A percentile compares a stretch with the other conserved stretches of the same genome.
Conservation (phyloP, 2,888 invertebrate genomes). For the Standfussiana lucernea region DNA sequence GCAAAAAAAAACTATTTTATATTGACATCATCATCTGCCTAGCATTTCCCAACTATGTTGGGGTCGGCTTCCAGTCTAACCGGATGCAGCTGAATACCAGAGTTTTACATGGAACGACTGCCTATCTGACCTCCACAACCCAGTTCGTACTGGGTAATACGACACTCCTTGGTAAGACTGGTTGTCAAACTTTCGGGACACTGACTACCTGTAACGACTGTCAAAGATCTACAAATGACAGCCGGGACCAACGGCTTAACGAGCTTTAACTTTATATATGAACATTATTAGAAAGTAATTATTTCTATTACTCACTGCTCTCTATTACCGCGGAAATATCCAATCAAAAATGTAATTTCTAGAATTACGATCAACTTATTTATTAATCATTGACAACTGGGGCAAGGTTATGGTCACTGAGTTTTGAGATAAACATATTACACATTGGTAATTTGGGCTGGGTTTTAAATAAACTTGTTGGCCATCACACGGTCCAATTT, state of each 20-base stretch:
- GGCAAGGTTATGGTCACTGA: constrained; percentile 45
- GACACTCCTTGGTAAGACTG: too few relatives aligned
- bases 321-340: background rate
- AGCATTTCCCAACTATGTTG: too few relatives aligned
- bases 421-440: constrained; percentile 27
- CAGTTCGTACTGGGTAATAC: too few relatives aligned
- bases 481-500: constrained; percentile 31
- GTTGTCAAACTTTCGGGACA: too few relatives aligned
- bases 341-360: constrained; percentile 10
- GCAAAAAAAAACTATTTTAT: background rate
- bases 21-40: background rate
- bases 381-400: background rate
- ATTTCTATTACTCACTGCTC: background rate
- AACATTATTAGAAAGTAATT: background rate
- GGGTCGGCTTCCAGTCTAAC: too few relatives aligned
- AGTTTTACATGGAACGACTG: too few relatives aligned
- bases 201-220: too few relatives aligned
- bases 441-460: constrained; percentile 12
- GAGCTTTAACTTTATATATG: too few relatives aligned
- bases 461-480: constrained; percentile 10
- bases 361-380: background rate
- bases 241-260: too few relatives aligned
- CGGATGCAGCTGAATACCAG: too few relatives aligned
- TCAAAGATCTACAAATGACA: too few relatives aligned
- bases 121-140: too few relatives aligned